Base-by-base conservation (phyloP, 2,797 vertebrate species). In the Melanotaenia trifasciata region DNA sequence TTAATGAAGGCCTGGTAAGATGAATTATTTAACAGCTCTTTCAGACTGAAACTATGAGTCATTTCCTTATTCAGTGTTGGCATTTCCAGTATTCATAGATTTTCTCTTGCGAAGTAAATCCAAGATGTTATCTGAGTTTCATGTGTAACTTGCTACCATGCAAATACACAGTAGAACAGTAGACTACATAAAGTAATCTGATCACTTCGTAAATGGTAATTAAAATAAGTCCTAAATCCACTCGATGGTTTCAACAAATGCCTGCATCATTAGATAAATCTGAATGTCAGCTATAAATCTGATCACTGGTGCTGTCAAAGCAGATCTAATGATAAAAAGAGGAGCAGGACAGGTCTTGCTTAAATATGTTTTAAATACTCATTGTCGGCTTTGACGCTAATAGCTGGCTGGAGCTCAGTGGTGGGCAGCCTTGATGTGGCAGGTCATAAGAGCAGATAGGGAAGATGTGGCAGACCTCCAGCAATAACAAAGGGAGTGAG, bases 381-480 rank as follows among this genome's bases (percentile, higher is more conserved):
- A 35, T 84, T 81, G 82, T 38, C 67, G 74, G 79, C 80, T 67
- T 61, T 69, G 84, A 87, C 10, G 53, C 40, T 89, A 82, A 86
- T 81, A 84, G 72, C 73, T 80, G 85, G 84, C 74, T 86, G 74
- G 65, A 89, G 85, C 90, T 81, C 83, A 83, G 76, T 74, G 87
- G 90, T 72, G 70, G 84, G 90, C 89, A 82, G 89, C 89, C 90
- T 89, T 93, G 92, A 93, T 91, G 90, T 83, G 92, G 6, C 51
- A 85, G 94, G 94, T 94, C 94, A 95, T 64, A 88, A 91, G 74
- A 91, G 87, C 89, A 94, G 93, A 91, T 93, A 81, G 90, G 80
- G 90, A 93, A 93, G 92, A 77, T 63, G 85, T 93, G 94, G 94
- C 93, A 89, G 30, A 72, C 89, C 77, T 95, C 95, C 95, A 95